phyloP scores from a whole-genome alignment of 1,140 invertebrate genomes.

The Lucilia cuprina region DNA sequence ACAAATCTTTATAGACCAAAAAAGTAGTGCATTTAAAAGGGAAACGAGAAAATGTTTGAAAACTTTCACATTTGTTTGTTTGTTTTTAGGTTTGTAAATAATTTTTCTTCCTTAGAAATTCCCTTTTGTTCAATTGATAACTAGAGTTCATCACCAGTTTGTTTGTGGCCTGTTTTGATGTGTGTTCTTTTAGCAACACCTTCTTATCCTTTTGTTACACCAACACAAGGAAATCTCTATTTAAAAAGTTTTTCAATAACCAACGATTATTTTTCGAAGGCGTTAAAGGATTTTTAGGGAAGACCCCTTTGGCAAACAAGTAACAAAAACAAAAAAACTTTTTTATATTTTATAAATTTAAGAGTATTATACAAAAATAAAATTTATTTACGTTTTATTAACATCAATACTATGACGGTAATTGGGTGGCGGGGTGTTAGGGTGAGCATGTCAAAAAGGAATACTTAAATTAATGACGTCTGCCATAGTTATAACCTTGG shows the following conservation, averaged over 20 bases:
- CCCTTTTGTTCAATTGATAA: neutral
- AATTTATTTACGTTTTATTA: neutral
- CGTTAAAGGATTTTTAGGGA: neutral
- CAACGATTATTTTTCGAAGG: neutral
- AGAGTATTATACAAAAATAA: neutral
- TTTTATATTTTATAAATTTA: neutral
- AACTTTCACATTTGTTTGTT: neutral
- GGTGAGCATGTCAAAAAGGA: neutral
- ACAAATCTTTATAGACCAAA: neutral
- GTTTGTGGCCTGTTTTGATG: neutral
- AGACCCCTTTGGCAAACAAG: neutral
- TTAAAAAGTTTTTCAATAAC: conserved; percentile 26
- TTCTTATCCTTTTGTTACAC: neutral
- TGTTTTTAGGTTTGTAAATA: neutral
- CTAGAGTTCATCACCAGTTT: neutral
- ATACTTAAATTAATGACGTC: neutral
- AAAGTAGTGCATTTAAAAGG: neutral
- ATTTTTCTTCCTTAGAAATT: neutral
- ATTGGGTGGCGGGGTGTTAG: neutral
- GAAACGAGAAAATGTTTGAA: neutral
- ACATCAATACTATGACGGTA: neutral
- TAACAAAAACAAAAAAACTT: neutral
- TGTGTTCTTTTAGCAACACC: neutral
- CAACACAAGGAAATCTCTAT: neutral
- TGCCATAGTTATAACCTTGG: conserved; percentile 21